Percentiles rank a stretch among this genome's conserved stretches.
Conservation (phyloP, 2,797 vertebrate species). For the Gymnocypris eckloni region DNA sequence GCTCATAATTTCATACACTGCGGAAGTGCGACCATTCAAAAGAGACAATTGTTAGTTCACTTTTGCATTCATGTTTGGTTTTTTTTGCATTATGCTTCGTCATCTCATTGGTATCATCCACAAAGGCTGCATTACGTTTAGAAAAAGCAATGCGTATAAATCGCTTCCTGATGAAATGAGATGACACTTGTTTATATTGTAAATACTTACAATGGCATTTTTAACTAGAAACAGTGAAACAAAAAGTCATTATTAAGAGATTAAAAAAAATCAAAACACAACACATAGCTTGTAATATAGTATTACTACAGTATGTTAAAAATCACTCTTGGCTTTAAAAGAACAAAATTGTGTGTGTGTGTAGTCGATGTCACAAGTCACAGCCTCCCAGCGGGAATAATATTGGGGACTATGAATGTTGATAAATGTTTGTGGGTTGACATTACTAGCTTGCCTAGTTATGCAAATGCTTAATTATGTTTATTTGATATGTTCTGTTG, state of each 20-base stretch:
- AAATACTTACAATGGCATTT: conserved; percentile 93
- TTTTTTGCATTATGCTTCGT: conserved; percentile 36
- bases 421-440: conserved; percentile 70
- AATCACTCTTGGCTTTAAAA: conserved; percentile 80
- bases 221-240: conserved; percentile 84
- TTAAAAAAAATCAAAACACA: conserved; percentile 41
- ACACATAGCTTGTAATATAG: conserved; percentile 85
- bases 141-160: conserved; percentile 79
- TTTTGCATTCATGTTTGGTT: conserved; percentile 22
- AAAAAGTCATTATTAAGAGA: conserved; percentile 67
- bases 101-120: conserved; percentile 38
- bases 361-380: conserved; percentile 69
- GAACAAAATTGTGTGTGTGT: conserved; percentile 53
- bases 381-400: conserved; percentile 57
- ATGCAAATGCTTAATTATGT: conserved; percentile 74
- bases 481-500: conserved; percentile 67
- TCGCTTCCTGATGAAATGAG: conserved; percentile 76
- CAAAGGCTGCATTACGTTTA: conserved; percentile 67
- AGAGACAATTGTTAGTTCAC: conserved; percentile 28
- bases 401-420: conserved; percentile 76
- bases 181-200: conserved; percentile 91
- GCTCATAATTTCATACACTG: conserved; percentile 50
- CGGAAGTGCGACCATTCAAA: conserved; percentile 15
- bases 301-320: conserved; percentile 81
- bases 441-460: conserved; percentile 73